phyloP scores from a whole-genome alignment of 2,888 invertebrate genomes.

The Sympetrum striolatum region DNA sequence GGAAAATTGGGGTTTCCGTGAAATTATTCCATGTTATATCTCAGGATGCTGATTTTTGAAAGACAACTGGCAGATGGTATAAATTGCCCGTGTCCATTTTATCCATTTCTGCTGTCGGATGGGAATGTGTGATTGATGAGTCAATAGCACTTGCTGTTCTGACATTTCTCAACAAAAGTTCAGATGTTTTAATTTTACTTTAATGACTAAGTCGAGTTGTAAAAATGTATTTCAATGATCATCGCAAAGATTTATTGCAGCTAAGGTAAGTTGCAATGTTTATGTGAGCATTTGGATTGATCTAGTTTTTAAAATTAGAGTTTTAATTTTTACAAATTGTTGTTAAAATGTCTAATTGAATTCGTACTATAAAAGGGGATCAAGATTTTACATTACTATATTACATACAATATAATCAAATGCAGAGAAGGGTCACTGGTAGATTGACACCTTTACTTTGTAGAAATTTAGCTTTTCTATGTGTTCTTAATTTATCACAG shows the following conservation, averaged over 20 bases:
- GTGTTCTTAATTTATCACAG: slow-evolving; percentile 20
- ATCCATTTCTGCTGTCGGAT: slow-evolving; percentile 14
- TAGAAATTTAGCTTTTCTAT: background rate
- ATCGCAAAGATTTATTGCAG: background rate
- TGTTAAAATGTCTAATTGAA: slow-evolving; percentile 1
- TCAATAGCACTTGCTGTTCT: background rate
- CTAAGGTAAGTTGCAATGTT: background rate
- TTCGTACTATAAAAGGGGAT: background rate
- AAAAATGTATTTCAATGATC: slow-evolving; percentile 2
- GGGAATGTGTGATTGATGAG: background rate
- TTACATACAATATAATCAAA: background rate
- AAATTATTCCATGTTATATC: slow-evolving; percentile 39
- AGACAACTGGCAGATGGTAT: background rate
- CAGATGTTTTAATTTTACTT: background rate
- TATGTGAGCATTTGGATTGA: slow-evolving; percentile 22
- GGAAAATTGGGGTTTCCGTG: slow-evolving; percentile 3
- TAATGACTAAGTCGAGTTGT: background rate
- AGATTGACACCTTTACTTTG: background rate
- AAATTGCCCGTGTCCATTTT: background rate
- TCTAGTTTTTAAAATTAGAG: slow-evolving; percentile 7
- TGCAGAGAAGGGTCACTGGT: background rate
- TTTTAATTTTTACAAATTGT: slow-evolving; percentile 1
- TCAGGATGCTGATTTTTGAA: slow-evolving; percentile 27
- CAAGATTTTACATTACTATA: background rate
- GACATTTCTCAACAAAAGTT: background rate